Base-by-base conservation (phyloP, 2,888 invertebrate genomes). In the Pammene aurita region DNA sequence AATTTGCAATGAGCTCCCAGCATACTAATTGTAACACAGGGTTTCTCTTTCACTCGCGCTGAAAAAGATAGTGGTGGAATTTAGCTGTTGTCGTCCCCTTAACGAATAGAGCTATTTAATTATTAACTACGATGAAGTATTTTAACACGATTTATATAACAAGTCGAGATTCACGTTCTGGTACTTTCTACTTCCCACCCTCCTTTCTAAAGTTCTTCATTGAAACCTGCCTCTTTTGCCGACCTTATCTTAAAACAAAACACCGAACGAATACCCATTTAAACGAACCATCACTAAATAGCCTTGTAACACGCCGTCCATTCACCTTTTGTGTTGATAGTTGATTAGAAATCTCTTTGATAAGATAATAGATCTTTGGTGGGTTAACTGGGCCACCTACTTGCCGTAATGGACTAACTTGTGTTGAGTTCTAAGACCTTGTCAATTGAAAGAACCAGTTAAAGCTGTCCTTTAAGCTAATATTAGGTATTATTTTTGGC, bases 311-410 rank as follows among this genome's bases (percentile, higher is more conserved):
- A 16, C 14, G 4, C 2, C 14, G 67, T 50, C 50, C 67, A 67
- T 67, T 67, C 67, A 63, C 67, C 67, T 67, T 41, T 46, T 57
- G 13, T 34, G 66, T 41, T 46, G 54, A 46, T 55, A 48, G 48
- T 38, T 48, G 61, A 61, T 62, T 67, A 42, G 42, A 42, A 58
- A 58, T 63, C 62, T 67, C 67, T n/a, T 50, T 18, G 67, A 67
- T 67, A 63, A 67, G 67, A 67, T 67, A 66, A 66, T 35, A 18
- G 42, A 66, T 67, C 56, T 61, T 26, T 34, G 14, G 67, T 48
- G 35, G 18, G 34, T 16, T 60, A 67, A 67, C n/a, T 44, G 42
- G 67, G 67, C 48, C 50, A 56, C 52, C 52, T 60, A 44, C 54
- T 60, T 66, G 54, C n/a, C 18, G 55, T 61, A 55, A 42, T 66